Conservation (phyloP, 2,888 invertebrate genomes). For the Thecocarcelia acutangulata region DNA sequence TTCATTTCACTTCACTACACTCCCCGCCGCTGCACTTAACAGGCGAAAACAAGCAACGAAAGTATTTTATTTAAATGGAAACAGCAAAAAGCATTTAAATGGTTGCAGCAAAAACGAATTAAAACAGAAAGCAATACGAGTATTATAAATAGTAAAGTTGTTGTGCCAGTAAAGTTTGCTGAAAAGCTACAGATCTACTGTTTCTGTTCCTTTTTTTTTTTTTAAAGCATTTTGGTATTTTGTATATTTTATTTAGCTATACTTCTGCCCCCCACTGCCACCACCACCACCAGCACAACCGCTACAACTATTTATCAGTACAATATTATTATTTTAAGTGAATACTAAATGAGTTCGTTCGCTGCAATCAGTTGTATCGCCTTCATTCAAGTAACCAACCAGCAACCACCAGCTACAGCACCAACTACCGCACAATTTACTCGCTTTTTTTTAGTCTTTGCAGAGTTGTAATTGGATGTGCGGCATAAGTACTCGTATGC, state of each 20-base stretch:
- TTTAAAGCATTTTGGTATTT: conserved; percentile 38
- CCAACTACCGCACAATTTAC: conserved; percentile 10
- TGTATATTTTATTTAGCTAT: conserved; percentile 20
- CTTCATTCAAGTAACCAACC: conserved; percentile 25
- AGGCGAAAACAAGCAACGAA: background rate
- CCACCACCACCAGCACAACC: conserved; percentile 1
- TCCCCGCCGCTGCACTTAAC: background rate
- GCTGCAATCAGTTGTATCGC: conserved; percentile 38
- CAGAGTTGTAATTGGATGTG: no score
- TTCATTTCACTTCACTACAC: background rate
- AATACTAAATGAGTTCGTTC: conserved; percentile 54
- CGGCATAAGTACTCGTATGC: no score
- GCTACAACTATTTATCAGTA: no score
- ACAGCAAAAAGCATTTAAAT: conserved; percentile 60
- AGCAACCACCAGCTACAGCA: no score
- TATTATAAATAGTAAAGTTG: conserved; percentile 52
- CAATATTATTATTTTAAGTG: conserved; percentile 25
- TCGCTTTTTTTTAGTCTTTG: conserved; percentile 26
- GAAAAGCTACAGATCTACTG: conserved; percentile 46
- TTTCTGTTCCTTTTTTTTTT: background rate
- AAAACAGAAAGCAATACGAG: background rate
- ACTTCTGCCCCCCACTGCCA: background rate
- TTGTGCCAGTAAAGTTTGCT: conserved; percentile 53
- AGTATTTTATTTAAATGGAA: conserved; percentile 59
- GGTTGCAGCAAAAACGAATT: background rate